phyloP scores from a whole-genome alignment of 2,113 vertebrate species.

The Halichoerus grypus region DNA sequence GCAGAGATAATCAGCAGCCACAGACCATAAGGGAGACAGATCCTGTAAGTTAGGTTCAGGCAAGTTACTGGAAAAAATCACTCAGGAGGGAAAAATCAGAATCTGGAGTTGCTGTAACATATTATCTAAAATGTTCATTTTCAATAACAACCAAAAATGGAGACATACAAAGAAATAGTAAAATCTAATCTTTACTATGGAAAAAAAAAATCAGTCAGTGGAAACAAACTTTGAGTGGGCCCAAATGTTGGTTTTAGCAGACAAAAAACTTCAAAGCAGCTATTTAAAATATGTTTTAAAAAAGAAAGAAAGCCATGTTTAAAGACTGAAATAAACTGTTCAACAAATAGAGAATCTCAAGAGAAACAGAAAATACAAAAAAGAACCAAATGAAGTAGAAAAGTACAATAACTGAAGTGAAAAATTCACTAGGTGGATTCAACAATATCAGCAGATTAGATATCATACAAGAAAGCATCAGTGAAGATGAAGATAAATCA shows the following conservation, averaged over 20 bases:
- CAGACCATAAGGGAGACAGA: not conserved
- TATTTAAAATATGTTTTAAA: not conserved
- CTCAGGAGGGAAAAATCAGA: not conserved
- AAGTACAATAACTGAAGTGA: not conserved
- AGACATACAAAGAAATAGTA: not conserved
- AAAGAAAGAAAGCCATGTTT: not conserved
- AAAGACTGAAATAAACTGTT: constrained; percentile 11
- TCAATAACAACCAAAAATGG: not conserved
- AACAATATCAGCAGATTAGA: not conserved
- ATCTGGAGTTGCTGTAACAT: not conserved
- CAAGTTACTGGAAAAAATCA: not conserved
- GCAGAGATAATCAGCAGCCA: not conserved
- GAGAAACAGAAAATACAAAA: not conserved
- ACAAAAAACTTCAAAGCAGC: not conserved
- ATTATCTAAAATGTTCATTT: constrained; percentile 41
- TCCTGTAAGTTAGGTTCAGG: not conserved
- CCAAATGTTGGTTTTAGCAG: not conserved
- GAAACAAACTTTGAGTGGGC: not conserved
- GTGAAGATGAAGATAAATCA: not conserved
- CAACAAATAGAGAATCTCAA: not conserved
- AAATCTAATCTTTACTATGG: not conserved
- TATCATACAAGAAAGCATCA: not conserved
- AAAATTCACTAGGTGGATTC: not conserved
- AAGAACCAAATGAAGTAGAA: not conserved
- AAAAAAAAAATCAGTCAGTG: not conserved